Evolutionary conservation across 1,140 invertebrate species (phyloP).

Genomic region (Ceratina calcarata): DNA sequence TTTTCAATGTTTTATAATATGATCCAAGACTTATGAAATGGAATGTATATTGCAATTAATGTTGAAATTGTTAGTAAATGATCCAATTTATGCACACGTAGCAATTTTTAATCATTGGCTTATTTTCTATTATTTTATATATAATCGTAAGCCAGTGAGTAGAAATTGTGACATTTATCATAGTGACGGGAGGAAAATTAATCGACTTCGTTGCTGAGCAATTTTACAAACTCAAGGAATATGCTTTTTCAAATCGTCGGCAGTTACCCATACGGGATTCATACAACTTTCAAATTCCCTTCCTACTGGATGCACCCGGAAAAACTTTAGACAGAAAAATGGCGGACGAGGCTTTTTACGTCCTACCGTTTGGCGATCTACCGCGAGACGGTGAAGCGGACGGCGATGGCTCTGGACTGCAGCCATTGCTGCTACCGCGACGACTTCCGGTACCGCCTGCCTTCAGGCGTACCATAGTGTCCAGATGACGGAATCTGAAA

Average conservation of each 20-base stretch:
- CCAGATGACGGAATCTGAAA: conserved; percentile 88
- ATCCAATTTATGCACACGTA: no score
- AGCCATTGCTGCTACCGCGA: conserved; percentile 76
- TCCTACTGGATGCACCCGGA: conserved; percentile 1
- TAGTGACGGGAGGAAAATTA: background rate
- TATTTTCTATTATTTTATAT: no score
- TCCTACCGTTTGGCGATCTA: conserved; percentile 74
- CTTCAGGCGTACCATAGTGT: conserved; percentile 88
- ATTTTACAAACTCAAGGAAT: background rate
- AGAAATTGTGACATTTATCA: no score
- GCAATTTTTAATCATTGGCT: no score
- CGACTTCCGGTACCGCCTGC: conserved; percentile 79
- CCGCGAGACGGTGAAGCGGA: conserved; percentile 82
- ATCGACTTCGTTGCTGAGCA: conserved; percentile 13
- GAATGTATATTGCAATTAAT: no score
- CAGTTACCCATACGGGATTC: no score
- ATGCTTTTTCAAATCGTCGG: no score
- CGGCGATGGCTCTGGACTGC: conserved; percentile 81
- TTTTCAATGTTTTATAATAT: no score
- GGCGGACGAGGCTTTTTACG: conserved; percentile 57
- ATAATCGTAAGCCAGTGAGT: no score
- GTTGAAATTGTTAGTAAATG: no score
- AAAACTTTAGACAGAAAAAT: background rate
- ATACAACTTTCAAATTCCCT: background rate
- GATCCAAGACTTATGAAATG: no score